Evolutionary conservation across 2,888 invertebrate genomes (phyloP).

Genomic region (Tuta absoluta): DNA sequence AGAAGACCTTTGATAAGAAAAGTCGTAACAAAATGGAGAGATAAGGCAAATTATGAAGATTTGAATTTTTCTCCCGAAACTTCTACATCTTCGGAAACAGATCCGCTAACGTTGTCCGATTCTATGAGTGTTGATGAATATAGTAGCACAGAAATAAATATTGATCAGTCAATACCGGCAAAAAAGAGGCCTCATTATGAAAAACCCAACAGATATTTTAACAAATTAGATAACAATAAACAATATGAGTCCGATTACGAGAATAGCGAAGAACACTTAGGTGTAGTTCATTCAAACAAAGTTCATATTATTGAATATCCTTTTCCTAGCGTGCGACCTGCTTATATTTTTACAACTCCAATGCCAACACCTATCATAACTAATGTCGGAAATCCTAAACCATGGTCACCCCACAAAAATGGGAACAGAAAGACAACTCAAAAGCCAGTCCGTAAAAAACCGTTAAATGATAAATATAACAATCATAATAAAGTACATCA

Average conservation of each 20-base stretch:
- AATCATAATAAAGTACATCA: constrained; percentile 57
- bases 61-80: constrained; percentile 68
- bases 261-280: constrained; percentile 55
- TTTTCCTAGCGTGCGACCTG: constrained; percentile 43
- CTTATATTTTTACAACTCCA: constrained; percentile 59
- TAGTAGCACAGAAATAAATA: constrained; percentile 40
- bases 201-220: constrained; percentile 44
- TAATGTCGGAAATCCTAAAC: constrained; percentile 68
- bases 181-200: constrained; percentile 40
- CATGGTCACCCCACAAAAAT: constrained; percentile 48
- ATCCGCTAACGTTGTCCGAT: constrained; percentile 40
- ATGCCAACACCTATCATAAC: constrained; percentile 70
- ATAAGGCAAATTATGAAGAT: constrained; percentile 70
- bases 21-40: constrained; percentile 79
- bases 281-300: constrained; percentile 57
- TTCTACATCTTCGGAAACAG: constrained; percentile 44
- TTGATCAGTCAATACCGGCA: constrained; percentile 42
- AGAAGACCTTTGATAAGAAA: constrained; percentile 66
- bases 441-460: constrained; percentile 58
- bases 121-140: constrained; percentile 38
- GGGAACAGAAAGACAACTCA: constrained; percentile 50
- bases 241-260: constrained; percentile 51
- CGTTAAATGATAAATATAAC: constrained; percentile 54
- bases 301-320: constrained; percentile 54
- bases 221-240: constrained; percentile 47